phyloP scores from a whole-genome alignment of 1,140 invertebrate species.

The Eumaeus atala region DNA sequence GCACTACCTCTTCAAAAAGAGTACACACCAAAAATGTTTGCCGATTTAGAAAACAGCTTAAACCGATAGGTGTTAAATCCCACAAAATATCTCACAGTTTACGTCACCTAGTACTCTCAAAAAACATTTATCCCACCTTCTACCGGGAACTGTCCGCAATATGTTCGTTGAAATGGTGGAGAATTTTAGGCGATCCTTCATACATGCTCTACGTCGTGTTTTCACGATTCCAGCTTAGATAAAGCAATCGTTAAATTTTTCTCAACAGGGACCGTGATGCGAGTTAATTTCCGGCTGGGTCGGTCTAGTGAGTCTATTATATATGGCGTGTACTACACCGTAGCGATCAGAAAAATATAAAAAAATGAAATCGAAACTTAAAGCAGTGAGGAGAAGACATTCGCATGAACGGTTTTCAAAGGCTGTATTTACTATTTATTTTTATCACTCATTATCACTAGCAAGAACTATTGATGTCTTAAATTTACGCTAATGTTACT shows the following conservation, averaged over 20 bases:
- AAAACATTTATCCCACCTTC: no score
- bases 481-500: no score
- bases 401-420: no score
- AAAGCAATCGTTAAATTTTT: slow-evolving; percentile 9
- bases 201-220: neutral
- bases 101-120: neutral
- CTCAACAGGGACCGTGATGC: slow-evolving; percentile 3
- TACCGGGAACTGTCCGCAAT: no score
- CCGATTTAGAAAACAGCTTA: neutral
- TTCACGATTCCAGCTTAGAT: neutral
- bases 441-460: no score
- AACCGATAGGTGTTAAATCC: neutral
- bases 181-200: neutral
- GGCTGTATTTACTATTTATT: no score
- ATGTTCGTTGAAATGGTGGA: neutral
- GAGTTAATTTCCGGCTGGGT: slow-evolving; percentile 6
- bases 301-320: slow-evolving; percentile 3
- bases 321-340: neutral
- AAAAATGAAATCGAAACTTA: no score
- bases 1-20: no score
- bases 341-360: neutral
- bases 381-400: no score
- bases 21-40: no score
- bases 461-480: no score
- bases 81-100: neutral